Evolutionary conservation across 2,888 invertebrate genomes (phyloP).

Genomic region (Synergus laeviventris): DNA sequence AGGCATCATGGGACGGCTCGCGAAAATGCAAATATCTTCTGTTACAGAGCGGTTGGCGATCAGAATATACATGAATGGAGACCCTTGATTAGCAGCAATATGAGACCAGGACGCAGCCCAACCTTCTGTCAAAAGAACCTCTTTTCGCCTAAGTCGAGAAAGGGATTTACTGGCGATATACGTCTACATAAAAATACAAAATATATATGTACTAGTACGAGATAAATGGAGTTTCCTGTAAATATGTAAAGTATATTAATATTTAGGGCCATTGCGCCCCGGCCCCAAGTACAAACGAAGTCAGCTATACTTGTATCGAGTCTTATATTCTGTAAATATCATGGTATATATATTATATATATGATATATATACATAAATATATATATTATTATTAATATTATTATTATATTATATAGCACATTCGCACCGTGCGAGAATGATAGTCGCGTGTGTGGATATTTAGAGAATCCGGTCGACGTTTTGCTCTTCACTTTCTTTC

Average conservation of each 20-base stretch:
- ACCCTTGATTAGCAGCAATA: slow-evolving; percentile 65
- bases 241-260: slow-evolving; percentile 68
- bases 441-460: slow-evolving; percentile 31
- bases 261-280: slow-evolving; percentile 73
- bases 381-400: slow-evolving; percentile 48
- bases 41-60: slow-evolving; percentile 93
- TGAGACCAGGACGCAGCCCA: slow-evolving; percentile 71
- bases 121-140: slow-evolving; percentile 63
- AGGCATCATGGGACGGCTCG: neutral
- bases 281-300: slow-evolving; percentile 76
- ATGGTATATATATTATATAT: slow-evolving; percentile 57
- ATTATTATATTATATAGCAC: slow-evolving; percentile 50
- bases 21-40: slow-evolving; percentile 60
- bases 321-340: slow-evolving; percentile 71
- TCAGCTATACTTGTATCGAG: slow-evolving; percentile 72
- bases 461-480: slow-evolving; percentile 6
- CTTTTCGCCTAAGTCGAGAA: slow-evolving; percentile 53
- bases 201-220: slow-evolving; percentile 45
- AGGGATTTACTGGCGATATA: slow-evolving; percentile 52
- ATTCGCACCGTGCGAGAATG: slow-evolving; percentile 47
- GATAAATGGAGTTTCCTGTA: slow-evolving; percentile 60
- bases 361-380: too few relatives aligned
- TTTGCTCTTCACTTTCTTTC: neutral
- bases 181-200: slow-evolving; percentile 47
- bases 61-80: slow-evolving; percentile 91